Conservation (phyloP, 2,113 vertebrate genomes). For the Cnemophilus loriae region DNA sequence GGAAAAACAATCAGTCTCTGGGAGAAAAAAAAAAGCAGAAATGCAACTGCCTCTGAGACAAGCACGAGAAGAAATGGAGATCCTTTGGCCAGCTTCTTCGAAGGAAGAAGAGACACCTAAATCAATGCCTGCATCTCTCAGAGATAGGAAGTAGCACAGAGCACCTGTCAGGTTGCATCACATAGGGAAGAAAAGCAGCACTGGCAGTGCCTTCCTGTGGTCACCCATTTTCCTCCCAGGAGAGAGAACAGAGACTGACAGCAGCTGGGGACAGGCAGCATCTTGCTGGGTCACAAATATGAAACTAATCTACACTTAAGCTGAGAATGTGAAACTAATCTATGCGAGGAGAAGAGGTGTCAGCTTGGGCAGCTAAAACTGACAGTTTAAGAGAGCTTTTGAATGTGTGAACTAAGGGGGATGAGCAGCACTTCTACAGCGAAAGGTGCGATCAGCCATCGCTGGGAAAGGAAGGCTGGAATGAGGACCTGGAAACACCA, state of each 20-base stretch:
- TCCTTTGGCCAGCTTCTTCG: neutral
- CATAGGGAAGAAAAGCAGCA: neutral
- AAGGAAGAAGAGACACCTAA: neutral
- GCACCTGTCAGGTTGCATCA: neutral
- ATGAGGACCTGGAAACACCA: neutral
- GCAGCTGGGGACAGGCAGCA: neutral
- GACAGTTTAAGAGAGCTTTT: neutral
- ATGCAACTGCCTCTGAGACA: neutral
- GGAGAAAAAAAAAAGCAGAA: neutral
- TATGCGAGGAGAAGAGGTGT: neutral
- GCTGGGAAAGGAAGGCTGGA: neutral
- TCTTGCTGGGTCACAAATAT: neutral
- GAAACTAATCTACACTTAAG: constrained; percentile 5
- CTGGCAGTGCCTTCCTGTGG: accelerated
- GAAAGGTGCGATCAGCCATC: neutral
- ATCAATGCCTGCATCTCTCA: neutral
- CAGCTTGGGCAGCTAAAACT: neutral
- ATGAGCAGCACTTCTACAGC: neutral
- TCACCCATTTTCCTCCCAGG: neutral
- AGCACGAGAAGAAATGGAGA: neutral
- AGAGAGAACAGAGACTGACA: neutral
- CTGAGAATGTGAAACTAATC: neutral
- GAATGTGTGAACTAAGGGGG: constrained; percentile 1
- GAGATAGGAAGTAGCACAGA: neutral
- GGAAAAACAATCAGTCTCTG: neutral